Percentiles rank a stretch among this genome's conserved stretches.
These are phyloP conservation scores for Cecropterus lyciades DNA, from an alignment of 1,140 invertebrate species.

Conservation along the genomic window DNA sequence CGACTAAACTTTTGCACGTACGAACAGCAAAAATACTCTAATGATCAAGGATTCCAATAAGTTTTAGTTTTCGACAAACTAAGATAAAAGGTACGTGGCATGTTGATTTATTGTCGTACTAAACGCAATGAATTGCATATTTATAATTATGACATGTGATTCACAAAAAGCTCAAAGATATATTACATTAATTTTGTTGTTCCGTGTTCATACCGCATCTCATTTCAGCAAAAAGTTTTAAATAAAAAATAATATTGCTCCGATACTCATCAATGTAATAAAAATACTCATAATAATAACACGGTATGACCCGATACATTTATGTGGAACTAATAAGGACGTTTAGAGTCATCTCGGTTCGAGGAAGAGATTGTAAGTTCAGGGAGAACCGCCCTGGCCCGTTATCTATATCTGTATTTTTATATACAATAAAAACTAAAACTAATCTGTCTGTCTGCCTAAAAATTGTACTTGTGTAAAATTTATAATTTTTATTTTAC, in stretches of 20 bases:
- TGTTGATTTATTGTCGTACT: background rate
- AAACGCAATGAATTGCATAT: background rate
- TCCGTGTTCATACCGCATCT: background rate
- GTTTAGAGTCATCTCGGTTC: conserved; percentile 22
- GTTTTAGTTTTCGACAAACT: no score
- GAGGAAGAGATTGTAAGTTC: conserved; percentile 44
- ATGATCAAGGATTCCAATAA: no score
- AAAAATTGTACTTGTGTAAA: no score
- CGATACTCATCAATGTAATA: background rate
- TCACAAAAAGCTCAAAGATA: background rate
- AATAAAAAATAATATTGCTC: background rate
- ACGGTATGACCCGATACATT: conserved; percentile 8
- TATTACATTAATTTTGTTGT: background rate
- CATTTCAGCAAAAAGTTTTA: background rate
- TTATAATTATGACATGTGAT: background rate
- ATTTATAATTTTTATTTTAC: no score
- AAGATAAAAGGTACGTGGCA: no score
- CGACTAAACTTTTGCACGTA: no score
- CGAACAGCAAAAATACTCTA: no score
- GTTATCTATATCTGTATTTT: conserved; percentile 1
- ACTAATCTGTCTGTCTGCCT: background rate
- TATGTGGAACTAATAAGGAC: conserved; percentile 27
- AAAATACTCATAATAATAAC: conserved; percentile 6
- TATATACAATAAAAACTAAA: background rate
- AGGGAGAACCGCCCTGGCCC: conserved; percentile 31